Base-by-base conservation (phyloP, 2,797 vertebrate species). In the Cuculus canorus region DNA sequence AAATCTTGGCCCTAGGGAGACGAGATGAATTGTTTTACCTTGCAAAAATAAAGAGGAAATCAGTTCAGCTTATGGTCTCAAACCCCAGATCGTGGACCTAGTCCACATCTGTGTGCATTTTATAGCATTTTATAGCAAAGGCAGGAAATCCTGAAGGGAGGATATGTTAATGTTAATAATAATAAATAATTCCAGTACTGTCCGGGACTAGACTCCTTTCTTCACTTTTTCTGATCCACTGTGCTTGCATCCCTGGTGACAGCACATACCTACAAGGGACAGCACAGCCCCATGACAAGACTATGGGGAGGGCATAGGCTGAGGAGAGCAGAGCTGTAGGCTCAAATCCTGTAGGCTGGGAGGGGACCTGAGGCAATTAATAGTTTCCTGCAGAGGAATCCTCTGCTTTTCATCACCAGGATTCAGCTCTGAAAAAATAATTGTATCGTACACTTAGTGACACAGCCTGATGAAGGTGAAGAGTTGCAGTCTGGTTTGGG, bases 341-440 rank as follows among this genome's bases (percentile, higher is more conserved):
- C 22, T 56, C n/a, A 47, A n/a, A 48, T 25, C n/a, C 35, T 32
- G 12, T 41, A 53, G 24, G 30, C 85, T 70, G 60, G 13, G 25
- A 83, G 8, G 18, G 4, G 3, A 77, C 6, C 64, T 63, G 28
- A 39, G 35, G 13, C 18, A 92, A 80, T 41, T 43, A 54, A 30
- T 56, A 22, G 18, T 78, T 81, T 78, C 3, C 71, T 82, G 52
- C 13, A 59, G 27, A 82, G 71, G 9, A 64, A 85, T 70, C 23
- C 11, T 86, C 57, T 91, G 4, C 64, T 93, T 86, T 90, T 81
- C 28, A 43, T 64, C 92, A 92, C 41, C 79, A 98, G 98, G 98
- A 84, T 98, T 98, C 94, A 98, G 98, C 86, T 68, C 98, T 93
- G 98, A 98, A 98, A 85, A 93, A 81, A 16, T 82, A 95, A 90